These are phyloP conservation scores for Agrilus planipennis DNA, from an alignment of 1,140 invertebrate genomes.

Conservation along the genomic window DNA sequence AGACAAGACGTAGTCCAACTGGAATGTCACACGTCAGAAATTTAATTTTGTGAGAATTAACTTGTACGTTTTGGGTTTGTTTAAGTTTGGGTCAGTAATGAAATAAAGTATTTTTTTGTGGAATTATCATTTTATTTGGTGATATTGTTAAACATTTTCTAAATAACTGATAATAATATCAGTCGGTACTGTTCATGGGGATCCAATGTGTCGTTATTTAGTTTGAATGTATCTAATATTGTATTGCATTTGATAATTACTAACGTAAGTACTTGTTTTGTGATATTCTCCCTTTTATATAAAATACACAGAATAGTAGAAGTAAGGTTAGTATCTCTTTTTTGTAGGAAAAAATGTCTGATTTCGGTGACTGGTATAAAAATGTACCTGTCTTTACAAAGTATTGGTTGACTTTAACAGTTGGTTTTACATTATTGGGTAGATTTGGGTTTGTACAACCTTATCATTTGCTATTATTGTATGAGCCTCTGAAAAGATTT, in stretches of 20 bases:
- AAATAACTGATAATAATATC: too few relatives aligned
- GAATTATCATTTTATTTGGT: too few relatives aligned
- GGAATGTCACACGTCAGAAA: too few relatives aligned
- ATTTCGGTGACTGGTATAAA: conserved; percentile 67
- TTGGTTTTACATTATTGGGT: conserved; percentile 71
- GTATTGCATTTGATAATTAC: conserved; percentile 3
- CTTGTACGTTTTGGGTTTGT: too few relatives aligned
- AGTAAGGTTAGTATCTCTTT: conserved; percentile 5
- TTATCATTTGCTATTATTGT: conserved; percentile 58
- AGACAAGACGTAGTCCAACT: too few relatives aligned
- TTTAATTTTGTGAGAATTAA: too few relatives aligned
- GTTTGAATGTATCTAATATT: not conserved
- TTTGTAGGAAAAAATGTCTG: conserved; percentile 44
- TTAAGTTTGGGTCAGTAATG: too few relatives aligned
- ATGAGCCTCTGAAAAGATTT: conserved; percentile 63
- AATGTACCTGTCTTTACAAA: conserved; percentile 76
- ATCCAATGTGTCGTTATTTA: conserved; percentile 3
- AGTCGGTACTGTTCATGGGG: not conserved
- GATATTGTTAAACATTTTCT: too few relatives aligned
- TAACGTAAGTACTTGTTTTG: not conserved
- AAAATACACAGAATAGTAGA: too few relatives aligned
- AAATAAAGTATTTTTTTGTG: too few relatives aligned
- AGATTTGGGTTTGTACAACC: conserved; percentile 74
- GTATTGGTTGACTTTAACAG: conserved; percentile 88
- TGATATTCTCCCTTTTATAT: not conserved